phyloP scores from a whole-genome alignment of 2,113 vertebrate genomes.

The Petrocephalus microphthalmus region DNA sequence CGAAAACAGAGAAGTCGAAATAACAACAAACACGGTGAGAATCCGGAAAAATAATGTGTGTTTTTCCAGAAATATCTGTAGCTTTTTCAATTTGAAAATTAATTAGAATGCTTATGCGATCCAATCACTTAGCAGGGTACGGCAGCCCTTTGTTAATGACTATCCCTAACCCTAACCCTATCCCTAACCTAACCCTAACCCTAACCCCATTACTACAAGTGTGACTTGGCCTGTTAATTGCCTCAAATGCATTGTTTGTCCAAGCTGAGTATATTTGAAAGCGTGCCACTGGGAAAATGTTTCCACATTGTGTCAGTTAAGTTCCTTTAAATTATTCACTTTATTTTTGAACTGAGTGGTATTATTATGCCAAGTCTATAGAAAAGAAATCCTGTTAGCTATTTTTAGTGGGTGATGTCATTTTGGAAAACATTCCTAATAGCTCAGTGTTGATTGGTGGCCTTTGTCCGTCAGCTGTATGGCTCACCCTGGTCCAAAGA shows the following conservation, averaged over 20 bases:
- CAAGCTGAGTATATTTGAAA: conserved; percentile 7
- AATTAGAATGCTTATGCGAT: background rate
- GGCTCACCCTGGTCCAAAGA: background rate
- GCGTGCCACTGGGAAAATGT: background rate
- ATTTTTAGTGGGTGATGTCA: conserved; percentile 11
- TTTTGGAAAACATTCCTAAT: conserved; percentile 9
- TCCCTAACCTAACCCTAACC: no score
- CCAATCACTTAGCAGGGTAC: background rate
- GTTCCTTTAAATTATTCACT: background rate
- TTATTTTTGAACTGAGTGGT: conserved; percentile 22
- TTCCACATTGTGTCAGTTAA: background rate
- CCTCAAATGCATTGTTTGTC: background rate
- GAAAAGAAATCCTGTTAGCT: background rate
- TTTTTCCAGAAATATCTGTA: background rate
- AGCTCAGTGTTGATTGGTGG: background rate
- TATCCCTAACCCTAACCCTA: no score
- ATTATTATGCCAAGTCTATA: background rate
- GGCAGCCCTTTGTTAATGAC: background rate
- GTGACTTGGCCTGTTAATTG: background rate
- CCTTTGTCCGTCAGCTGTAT: background rate
- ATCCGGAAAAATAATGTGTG: background rate
- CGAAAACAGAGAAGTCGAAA: background rate
- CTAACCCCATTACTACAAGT: background rate
- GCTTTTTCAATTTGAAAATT: background rate
- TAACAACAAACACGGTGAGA: background rate